Percentiles rank a stretch among this genome's conserved stretches.
Conservation (phyloP, 2,888 invertebrate genomes). For the Congeria kusceri region DNA sequence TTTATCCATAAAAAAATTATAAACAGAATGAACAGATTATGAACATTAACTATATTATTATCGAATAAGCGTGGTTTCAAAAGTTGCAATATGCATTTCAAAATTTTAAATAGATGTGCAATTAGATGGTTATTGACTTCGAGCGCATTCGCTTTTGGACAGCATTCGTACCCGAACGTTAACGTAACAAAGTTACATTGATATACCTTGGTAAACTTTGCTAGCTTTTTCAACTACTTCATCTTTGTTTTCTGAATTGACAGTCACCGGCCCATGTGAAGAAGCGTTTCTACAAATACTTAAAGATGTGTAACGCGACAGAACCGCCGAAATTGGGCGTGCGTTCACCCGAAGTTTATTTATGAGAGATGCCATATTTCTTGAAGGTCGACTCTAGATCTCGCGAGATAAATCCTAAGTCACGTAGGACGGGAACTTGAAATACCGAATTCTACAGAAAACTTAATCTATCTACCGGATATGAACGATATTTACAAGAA, state of each 20-base stretch:
- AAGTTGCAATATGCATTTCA: too few species aligned
- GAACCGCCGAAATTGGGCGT: neutral
- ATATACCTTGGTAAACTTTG: neutral
- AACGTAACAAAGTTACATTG: neutral
- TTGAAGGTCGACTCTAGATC: neutral
- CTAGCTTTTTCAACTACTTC: neutral
- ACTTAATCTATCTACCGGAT: too few species aligned
- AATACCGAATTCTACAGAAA: too few species aligned
- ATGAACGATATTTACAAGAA: too few species aligned
- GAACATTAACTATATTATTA: too few species aligned
- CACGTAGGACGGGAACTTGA: neutral
- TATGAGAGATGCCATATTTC: conserved; percentile 1
- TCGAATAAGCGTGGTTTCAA: too few species aligned
- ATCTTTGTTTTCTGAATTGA: neutral
- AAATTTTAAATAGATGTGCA: too few species aligned
- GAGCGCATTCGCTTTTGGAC: too few species aligned
- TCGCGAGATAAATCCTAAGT: neutral
- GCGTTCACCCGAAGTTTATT: neutral
- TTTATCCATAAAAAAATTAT: too few species aligned
- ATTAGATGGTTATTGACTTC: too few species aligned
- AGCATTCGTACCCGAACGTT: too few species aligned
- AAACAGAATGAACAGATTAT: too few species aligned
- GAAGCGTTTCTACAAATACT: neutral
- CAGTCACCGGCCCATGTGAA: neutral
- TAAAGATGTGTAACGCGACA: neutral